Base-by-base conservation (phyloP, 2,888 invertebrate species). In the Mechanitis messenoides region DNA sequence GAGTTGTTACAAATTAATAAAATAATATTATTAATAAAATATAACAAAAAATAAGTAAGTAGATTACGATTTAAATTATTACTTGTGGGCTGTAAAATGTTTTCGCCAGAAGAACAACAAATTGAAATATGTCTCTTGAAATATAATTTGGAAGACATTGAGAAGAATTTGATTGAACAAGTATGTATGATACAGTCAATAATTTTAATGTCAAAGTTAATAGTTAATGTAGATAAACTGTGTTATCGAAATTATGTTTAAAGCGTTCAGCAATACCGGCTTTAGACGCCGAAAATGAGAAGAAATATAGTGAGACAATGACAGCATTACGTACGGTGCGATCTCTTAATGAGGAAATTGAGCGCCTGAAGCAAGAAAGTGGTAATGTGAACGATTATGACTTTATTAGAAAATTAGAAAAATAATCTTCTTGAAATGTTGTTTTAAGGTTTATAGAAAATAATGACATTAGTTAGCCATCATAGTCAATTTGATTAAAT, bases 101-200 rank as follows among this genome's bases (percentile, higher is more conserved):
- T 78, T 72, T 76, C 79, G 31, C 81, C 82, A 3, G 80, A 83
- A 69, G 74, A 84, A 62, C 86, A 84, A 68, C 86, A 88, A 76
- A 71, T 85, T 58, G 76, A 81, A 76, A 87, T 87, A 72, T 87
- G 81, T 71, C 72, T 86, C 59, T 66, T 87, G 1, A 86, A 87
- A 70, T 79, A 74, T 0, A 80, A 80, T 75, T 81, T 88, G 57
- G 79, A 85, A 69, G 79, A 83, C 71, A 84, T 87, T 63, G 81
- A 77, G 75, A 78, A 83, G 68, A 77, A 79, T 54, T 73, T 87
- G 59, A 69, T 81, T 33, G 68, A 71, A 28, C 86, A 86, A 72
- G 88, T 87, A 75, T 71, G 71, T 65, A 35, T 47, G 42, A 58
- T 28, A 38, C 31, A 50, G 56, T 11, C 33, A 45, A 59, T 35